Conservation (phyloP, 2,797 vertebrate genomes). For the Gymnoscopelus braueri region DNA sequence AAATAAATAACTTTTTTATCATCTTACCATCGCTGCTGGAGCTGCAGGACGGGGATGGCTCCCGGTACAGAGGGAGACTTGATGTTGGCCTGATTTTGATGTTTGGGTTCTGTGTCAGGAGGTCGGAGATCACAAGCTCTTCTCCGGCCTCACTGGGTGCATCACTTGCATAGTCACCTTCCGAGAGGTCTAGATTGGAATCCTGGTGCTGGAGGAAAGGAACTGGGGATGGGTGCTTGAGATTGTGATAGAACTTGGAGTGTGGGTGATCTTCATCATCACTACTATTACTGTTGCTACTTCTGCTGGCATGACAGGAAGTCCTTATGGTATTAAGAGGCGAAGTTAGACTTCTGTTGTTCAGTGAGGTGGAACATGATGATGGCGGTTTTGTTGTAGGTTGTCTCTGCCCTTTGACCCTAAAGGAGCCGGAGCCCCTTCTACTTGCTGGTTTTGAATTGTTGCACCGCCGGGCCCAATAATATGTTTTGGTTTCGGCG, state of each 20-base stretch:
- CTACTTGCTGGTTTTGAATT: slow-evolving; percentile 24
- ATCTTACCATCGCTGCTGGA: slow-evolving; percentile 2
- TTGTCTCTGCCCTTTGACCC: slow-evolving; percentile 45
- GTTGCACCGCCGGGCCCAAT: slow-evolving; percentile 9
- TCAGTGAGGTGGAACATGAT: slow-evolving; percentile 12
- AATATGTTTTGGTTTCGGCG: slow-evolving; percentile 56
- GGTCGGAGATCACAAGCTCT: slow-evolving; percentile 4
- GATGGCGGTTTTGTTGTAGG: slow-evolving; percentile 17
- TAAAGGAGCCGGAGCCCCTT: background rate
- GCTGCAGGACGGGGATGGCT: background rate
- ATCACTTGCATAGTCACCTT: slow-evolving; percentile 70
- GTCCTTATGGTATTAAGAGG: slow-evolving; percentile 1
- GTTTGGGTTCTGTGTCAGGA: slow-evolving; percentile 23
- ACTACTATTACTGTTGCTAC: background rate
- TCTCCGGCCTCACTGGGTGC: slow-evolving; percentile 66
- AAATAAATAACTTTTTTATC: background rate
- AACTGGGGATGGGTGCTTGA: slow-evolving; percentile 27
- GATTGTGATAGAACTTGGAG: slow-evolving; percentile 42
- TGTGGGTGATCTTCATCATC: slow-evolving; percentile 45
- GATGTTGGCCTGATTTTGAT: too few relatives aligned
- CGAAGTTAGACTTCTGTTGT: slow-evolving; percentile 15
- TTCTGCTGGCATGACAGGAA: slow-evolving; percentile 45
- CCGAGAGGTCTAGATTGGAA: slow-evolving; percentile 56
- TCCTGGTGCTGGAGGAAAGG: slow-evolving; percentile 24
- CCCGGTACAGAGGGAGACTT: background rate